Evolutionary conservation across 2,888 invertebrate genomes (phyloP).

Genomic region (Pachycephus smyrnensis): DNA sequence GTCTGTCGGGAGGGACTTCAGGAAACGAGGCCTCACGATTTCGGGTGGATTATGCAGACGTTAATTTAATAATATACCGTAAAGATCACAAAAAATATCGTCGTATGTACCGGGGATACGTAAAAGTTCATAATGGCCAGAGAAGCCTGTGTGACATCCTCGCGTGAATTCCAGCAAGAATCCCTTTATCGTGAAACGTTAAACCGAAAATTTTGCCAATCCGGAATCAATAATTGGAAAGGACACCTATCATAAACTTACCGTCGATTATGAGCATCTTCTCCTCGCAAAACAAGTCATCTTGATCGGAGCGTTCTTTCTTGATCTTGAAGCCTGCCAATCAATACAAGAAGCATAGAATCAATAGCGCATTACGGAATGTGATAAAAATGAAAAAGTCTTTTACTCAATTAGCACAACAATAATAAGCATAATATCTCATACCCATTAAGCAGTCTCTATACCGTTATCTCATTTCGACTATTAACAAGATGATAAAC

Average conservation of each 20-base stretch:
- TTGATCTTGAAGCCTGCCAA: conserved; percentile 59
- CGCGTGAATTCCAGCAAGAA: fast-evolving
- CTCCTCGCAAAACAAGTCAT: conserved; percentile 65
- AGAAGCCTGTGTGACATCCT: not conserved
- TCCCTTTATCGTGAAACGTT: too few relatives aligned
- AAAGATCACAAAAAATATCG: not conserved
- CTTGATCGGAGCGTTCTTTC: conserved; percentile 60
- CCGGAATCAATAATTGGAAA: not conserved
- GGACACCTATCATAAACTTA: conserved; percentile 38
- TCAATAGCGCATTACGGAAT: not conserved
- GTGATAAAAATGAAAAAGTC: not conserved
- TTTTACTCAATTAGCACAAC: not conserved
- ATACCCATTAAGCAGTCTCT: not conserved
- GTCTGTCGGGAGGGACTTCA: not conserved
- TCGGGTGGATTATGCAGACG: not conserved
- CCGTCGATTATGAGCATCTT: conserved; percentile 66
- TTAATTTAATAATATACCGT: not conserved
- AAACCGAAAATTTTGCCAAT: not conserved
- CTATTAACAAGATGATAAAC: not conserved
- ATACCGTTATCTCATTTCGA: not conserved
- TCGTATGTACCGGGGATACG: not conserved
- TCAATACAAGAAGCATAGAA: not conserved
- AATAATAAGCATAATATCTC: not conserved
- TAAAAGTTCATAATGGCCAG: not conserved
- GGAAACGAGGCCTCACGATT: not conserved